These are phyloP conservation scores for Melinopterus prodromus DNA, from an alignment of 2,888 invertebrate species.

Conservation along the genomic window DNA sequence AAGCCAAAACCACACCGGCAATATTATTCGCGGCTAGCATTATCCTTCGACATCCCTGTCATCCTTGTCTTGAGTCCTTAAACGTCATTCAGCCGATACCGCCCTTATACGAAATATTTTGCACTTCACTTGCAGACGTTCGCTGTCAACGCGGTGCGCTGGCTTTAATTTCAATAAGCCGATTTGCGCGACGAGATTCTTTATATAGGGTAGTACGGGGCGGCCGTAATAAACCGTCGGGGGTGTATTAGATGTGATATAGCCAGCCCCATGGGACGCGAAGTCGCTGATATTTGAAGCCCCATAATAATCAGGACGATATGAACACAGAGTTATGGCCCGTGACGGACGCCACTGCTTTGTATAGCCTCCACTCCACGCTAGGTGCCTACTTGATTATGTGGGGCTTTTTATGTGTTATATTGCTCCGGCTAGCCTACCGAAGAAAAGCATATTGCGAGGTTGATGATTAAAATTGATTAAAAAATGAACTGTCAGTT, in stretches of 20 bases:
- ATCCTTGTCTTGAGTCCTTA: not conserved
- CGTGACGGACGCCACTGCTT: conserved; percentile 53
- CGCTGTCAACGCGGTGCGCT: conserved; percentile 30
- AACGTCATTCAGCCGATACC: no score
- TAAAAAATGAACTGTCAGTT: not conserved
- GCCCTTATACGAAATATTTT: no score
- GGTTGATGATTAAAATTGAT: conserved; percentile 40
- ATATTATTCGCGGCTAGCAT: conserved; percentile 41
- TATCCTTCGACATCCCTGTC: conserved; percentile 29
- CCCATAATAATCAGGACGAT: conserved; percentile 58
- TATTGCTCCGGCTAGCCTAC: conserved; percentile 19
- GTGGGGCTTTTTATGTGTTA: conserved; percentile 42
- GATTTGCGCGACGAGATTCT: conserved; percentile 36
- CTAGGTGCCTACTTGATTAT: conserved; percentile 49
- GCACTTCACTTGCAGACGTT: no score
- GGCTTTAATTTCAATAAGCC: conserved; percentile 40
- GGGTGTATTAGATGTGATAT: conserved; percentile 48
- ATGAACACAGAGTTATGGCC: conserved; percentile 56
- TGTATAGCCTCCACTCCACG: conserved; percentile 43
- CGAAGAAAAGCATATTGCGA: conserved; percentile 50
- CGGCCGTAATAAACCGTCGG: conserved; percentile 44
- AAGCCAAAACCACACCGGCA: conserved; percentile 39
- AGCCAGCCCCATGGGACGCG: conserved; percentile 65
- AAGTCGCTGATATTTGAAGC: conserved; percentile 77
- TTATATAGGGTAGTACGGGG: conserved; percentile 39